Evolutionary conservation across 1,140 invertebrate genomes (phyloP).

Genomic region (Drosophila nannoptera): DNA sequence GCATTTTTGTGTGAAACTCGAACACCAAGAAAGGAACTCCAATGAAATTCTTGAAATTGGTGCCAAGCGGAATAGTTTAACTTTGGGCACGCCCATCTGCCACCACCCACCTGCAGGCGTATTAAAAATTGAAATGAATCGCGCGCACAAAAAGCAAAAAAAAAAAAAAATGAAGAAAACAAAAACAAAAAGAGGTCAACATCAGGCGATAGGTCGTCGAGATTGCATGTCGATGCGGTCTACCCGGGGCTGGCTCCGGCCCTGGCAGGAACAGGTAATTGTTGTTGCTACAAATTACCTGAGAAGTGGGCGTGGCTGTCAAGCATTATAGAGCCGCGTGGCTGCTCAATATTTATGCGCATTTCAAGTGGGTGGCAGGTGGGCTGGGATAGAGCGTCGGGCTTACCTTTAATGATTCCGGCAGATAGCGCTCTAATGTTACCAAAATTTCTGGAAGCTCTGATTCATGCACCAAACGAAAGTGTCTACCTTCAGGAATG

Average conservation of each 20-base stretch:
- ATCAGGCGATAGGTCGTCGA: conserved; percentile 39
- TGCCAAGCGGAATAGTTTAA: conserved; percentile 35
- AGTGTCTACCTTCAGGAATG: conserved; percentile 89
- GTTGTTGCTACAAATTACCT: conserved; percentile 62
- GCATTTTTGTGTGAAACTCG: conserved; percentile 12
- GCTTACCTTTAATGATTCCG: conserved; percentile 87
- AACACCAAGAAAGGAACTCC: conserved; percentile 5
- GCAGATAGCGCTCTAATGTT: conserved; percentile 86
- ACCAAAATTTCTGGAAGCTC: conserved; percentile 89
- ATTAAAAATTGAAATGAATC: conserved; percentile 66
- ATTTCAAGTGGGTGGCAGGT: conserved; percentile 1
- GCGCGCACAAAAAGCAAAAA: conserved; percentile 18
- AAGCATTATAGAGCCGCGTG: not conserved
- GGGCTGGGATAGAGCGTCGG: not conserved
- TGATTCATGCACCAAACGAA: conserved; percentile 89
- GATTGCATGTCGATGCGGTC: conserved; percentile 67
- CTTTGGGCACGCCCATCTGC: not conserved
- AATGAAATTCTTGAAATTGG: conserved; percentile 44
- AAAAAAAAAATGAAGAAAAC: conserved; percentile 25
- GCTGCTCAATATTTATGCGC: conserved; percentile 3
- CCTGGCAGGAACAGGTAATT: conserved; percentile 46
- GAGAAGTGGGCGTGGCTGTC: conserved; percentile 47
- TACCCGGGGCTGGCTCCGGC: conserved; percentile 6
- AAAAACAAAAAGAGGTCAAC: conserved; percentile 63
- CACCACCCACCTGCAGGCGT: conserved; percentile 5